Evolutionary conservation across 2,797 vertebrate genomes (phyloP), one percentile per base, ranked within the genome.

Genomic region (Crenichthys baileyi): DNA sequence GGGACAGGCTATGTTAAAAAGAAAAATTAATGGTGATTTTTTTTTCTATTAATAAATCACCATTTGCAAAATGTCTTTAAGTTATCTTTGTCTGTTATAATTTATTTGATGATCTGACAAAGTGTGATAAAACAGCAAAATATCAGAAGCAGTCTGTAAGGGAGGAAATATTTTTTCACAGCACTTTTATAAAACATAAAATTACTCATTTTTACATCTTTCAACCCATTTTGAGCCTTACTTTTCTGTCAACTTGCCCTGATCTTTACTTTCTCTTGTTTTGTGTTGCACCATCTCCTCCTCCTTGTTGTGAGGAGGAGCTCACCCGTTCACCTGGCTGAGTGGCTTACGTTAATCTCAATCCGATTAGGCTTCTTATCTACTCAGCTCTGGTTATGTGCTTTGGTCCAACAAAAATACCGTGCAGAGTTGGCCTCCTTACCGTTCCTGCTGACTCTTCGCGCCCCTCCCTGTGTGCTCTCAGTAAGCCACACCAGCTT

Each of bases 361-460:
- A 95, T 91, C 94, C 79, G 92, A 94, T 95, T 94, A 95, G 72
- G 80, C 87, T 67, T 92, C 94, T 95, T 95, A 95, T 95, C 94
- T 92, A 83, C 93, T 96, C 92, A 95, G 88, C 68, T 58, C 88
- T 85, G 88, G 93, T 94, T 94, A 95, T 91, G 91, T 94, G 91
- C 93, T 94, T 94, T 94, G 88, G 88, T 68, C 80, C 89, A 92
- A 94, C 92, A 83, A 88, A 95, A 95, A 95, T 95, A 95, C 89
- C 73, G 73, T 60, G 13, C 76, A 76, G 88, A 83, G 88, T 86
- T 88, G 83, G 89, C 88, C 89, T 93, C 88, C 86, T 90, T 91
- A 78, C 79, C 22, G 1, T 84, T 91, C 83, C 83, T 79, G 80
- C 82, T 84, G 85, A 89, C 79, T 91, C 79, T 81, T 74, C 73